These are phyloP conservation scores for Clytia hemisphaerica DNA, from an alignment of 30 jellyfish, hydroid and myxozoan species.

Conservation along the genomic window DNA sequence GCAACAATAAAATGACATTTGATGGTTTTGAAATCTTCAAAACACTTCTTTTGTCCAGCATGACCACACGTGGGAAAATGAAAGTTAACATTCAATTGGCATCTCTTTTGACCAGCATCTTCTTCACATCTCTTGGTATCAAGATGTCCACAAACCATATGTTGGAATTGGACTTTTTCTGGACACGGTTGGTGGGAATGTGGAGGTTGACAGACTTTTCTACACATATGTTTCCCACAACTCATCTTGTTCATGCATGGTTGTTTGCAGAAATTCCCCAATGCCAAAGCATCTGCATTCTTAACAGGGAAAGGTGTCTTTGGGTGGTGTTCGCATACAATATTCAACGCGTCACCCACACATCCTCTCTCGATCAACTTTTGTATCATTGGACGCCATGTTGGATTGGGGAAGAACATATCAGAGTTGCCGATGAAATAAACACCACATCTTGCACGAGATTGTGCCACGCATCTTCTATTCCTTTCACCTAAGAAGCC, in stretches of 20 bases:
- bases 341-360: constrained; percentile 9
- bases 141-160: constrained; percentile 27
- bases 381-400: constrained; percentile 31
- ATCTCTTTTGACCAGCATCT: not conserved
- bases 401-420: constrained; percentile 10
- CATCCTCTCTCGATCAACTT: not conserved
- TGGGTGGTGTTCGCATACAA: constrained; percentile 38
- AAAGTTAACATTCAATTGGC: constrained; percentile 11
- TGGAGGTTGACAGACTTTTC: constrained; percentile 38
- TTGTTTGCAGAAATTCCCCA: constrained; percentile 26
- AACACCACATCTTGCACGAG: constrained; percentile 62
- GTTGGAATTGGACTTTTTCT: not conserved
- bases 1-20: constrained; percentile 7
- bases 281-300: constrained; percentile 18
- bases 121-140: constrained; percentile 27
- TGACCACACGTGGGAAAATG: constrained; percentile 26
- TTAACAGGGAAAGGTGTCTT: not conserved
- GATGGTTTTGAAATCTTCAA: not conserved
- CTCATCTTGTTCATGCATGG: constrained; percentile 3
- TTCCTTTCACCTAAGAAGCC: constrained; percentile 44
- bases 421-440: constrained; percentile 40
- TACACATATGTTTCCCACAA: constrained; percentile 41
- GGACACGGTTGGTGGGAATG: constrained; percentile 32
- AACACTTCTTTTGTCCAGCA: constrained; percentile 25
- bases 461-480: constrained; percentile 70